A percentile compares a stretch with the other conserved stretches of the same genome.
phyloP scores from a whole-genome alignment of 2,888 invertebrate genomes.

The Oscheius sp. region DNA sequence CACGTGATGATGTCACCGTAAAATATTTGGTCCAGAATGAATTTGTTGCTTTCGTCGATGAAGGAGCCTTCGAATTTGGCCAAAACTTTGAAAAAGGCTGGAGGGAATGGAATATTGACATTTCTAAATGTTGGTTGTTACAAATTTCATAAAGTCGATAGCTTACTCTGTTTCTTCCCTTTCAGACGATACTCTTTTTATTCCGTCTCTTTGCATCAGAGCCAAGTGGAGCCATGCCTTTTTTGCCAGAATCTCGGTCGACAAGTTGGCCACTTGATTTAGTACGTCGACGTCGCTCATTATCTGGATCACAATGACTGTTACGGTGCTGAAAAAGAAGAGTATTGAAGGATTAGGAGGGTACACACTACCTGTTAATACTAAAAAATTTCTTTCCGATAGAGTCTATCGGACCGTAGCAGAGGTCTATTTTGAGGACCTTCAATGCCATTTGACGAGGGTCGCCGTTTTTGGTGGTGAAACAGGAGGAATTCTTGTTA shows the following conservation, averaged over 20 bases:
- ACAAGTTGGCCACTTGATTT: not conserved
- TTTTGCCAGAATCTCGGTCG: not conserved
- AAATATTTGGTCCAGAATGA: conserved; percentile 7
- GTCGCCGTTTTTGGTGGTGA: not conserved
- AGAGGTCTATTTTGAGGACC: conserved; percentile 27
- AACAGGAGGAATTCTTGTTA: not conserved
- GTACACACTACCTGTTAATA: conserved; percentile 3
- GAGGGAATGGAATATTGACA: not conserved
- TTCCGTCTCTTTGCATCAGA: conserved; percentile 26
- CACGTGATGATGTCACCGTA: conserved; percentile 7
- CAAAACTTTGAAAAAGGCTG: conserved; percentile 6
- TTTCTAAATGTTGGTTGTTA: not conserved
- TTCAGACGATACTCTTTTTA: not conserved
- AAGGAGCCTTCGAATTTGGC: conserved; percentile 26
- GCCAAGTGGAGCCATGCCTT: conserved; percentile 24
- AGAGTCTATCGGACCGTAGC: conserved; percentile 17
- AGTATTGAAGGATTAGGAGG: not conserved
- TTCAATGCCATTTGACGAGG: conserved; percentile 8
- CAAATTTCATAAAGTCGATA: not conserved
- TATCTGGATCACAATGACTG: conserved; percentile 9
- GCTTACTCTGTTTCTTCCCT: not conserved
- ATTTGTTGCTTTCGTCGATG: not conserved
- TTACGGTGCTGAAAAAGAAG: not conserved
- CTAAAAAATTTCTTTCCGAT: conserved; percentile 8
- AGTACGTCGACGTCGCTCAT: not conserved